Evolutionary conservation across 2,113 vertebrate genomes (phyloP).

Genomic region (Carollia perspicillata): DNA sequence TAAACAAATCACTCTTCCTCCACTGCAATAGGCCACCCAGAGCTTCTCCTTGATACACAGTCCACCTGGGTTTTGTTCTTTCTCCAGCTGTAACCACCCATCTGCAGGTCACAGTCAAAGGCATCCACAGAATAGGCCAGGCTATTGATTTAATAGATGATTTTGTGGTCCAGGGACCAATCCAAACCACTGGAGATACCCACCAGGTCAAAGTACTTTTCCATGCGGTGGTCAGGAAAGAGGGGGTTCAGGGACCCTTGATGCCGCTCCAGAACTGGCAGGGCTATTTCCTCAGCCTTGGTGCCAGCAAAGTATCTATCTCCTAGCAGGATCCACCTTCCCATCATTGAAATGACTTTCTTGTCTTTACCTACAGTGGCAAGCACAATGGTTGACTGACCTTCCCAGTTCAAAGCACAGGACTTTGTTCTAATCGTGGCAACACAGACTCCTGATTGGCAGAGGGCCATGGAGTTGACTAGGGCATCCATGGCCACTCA

Average conservation of each 20-base stretch:
- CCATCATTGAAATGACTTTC: slow-evolving; percentile 89
- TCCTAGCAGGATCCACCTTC: slow-evolving; percentile 90
- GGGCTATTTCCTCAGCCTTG: slow-evolving; percentile 86
- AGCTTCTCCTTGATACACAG: slow-evolving; percentile 92
- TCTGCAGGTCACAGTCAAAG: slow-evolving; percentile 90
- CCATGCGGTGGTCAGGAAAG: slow-evolving; percentile 80
- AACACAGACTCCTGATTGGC: slow-evolving; percentile 84
- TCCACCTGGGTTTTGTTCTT: slow-evolving; percentile 93
- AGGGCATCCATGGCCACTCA: slow-evolving; percentile 82
- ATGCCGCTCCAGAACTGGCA: slow-evolving; percentile 83
- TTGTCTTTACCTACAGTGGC: slow-evolving; percentile 82
- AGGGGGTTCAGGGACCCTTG: slow-evolving; percentile 88
- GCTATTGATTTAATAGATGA: slow-evolving; percentile 95
- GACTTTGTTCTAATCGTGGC: slow-evolving; percentile 86
- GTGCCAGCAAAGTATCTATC: slow-evolving; percentile 91
- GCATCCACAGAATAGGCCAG: slow-evolving; percentile 89
- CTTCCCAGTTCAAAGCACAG: slow-evolving; percentile 86
- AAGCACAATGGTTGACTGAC: slow-evolving; percentile 79
- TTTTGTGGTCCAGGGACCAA: slow-evolving; percentile 92
- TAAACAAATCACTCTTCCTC: slow-evolving; percentile 91
- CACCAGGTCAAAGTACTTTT: slow-evolving; percentile 89
- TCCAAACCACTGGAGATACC: slow-evolving; percentile 95
- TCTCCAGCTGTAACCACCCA: slow-evolving; percentile 84
- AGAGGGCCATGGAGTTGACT: slow-evolving; percentile 85
- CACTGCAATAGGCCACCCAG: slow-evolving; percentile 93